phyloP scores from a whole-genome alignment of 2,113 vertebrate genomes.

The Spermophilus dauricus region DNA sequence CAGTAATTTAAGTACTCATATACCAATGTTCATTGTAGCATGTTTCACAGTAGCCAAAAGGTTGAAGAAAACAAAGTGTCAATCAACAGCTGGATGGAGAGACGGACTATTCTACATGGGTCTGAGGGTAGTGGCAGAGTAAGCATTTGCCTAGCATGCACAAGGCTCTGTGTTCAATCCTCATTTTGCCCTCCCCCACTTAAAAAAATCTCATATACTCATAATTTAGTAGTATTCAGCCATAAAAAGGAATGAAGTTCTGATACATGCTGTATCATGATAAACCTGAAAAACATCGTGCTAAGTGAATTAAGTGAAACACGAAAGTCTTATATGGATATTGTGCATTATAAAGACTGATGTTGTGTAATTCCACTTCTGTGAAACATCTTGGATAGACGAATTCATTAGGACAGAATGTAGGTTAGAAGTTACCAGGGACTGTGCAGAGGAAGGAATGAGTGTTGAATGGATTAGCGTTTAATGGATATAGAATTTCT shows the following conservation, averaged over 20 bases:
- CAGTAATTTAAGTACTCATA: neutral
- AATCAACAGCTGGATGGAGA: neutral
- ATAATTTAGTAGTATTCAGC: neutral
- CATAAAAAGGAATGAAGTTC: neutral
- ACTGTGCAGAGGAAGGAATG: neutral
- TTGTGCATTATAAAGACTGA: no score
- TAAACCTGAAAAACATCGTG: neutral
- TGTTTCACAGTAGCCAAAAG: no score
- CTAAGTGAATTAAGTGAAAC: neutral
- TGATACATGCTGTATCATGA: neutral
- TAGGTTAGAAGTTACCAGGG: no score
- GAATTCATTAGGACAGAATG: no score
- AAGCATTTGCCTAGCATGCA: no score
- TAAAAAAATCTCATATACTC: no score
- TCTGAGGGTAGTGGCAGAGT: no score
- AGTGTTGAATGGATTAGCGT: neutral
- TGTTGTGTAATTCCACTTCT: no score
- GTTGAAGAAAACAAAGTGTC: neutral
- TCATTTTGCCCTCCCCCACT: no score
- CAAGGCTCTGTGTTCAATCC: no score
- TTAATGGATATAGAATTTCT: neutral
- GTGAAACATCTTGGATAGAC: no score
- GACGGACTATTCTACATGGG: neutral
- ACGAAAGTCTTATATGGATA: no score
- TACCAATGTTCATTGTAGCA: neutral